Evolutionary conservation across 2,797 vertebrate genomes (phyloP).

Genomic region (Rhabdomys pumilio): DNA sequence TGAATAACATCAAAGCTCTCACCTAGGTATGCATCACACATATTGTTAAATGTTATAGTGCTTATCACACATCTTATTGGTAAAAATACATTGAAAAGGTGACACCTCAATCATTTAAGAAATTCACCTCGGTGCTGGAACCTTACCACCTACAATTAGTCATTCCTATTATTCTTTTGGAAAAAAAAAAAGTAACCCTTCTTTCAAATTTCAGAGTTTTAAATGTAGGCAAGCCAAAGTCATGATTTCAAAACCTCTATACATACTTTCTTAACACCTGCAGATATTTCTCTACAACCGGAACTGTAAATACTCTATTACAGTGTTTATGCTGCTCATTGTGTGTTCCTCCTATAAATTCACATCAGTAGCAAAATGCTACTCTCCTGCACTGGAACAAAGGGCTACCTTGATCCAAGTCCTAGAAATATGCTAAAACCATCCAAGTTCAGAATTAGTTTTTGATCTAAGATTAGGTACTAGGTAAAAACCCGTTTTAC

Average conservation of each 20-base stretch:
- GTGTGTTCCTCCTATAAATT: neutral
- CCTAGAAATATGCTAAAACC: neutral
- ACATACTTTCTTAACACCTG: neutral
- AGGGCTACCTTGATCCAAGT: neutral
- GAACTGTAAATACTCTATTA: neutral
- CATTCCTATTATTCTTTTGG: neutral
- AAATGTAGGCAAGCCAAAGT: neutral
- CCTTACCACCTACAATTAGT: neutral
- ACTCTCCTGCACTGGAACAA: neutral
- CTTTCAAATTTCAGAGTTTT: neutral
- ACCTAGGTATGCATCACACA: neutral
- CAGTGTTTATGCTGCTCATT: neutral
- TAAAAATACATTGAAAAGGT: conserved; percentile 29
- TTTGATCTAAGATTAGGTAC: neutral
- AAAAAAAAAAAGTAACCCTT: neutral
- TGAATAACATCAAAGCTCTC: neutral
- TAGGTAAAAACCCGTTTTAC: neutral
- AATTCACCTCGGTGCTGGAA: neutral
- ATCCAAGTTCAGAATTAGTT: neutral
- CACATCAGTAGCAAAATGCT: neutral
- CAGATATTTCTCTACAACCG: neutral
- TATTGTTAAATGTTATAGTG: conserved; percentile 12
- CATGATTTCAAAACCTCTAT: neutral
- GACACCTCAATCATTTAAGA: neutral
- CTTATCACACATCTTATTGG: conserved; percentile 31